Base-by-base conservation (phyloP, 2,888 invertebrate genomes). In the Brachyopa scutellaris region DNA sequence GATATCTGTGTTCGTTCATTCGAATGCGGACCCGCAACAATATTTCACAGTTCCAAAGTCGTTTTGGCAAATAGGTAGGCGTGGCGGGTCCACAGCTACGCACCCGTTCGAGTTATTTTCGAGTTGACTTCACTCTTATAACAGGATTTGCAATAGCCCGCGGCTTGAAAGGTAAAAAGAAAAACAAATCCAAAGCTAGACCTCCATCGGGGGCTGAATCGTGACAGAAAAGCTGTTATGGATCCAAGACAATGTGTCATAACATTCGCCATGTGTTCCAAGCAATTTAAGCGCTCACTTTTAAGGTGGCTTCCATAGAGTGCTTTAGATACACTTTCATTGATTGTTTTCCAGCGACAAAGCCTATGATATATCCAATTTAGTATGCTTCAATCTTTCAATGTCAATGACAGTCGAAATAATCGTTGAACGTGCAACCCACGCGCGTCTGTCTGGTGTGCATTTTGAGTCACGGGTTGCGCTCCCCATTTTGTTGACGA, bases 191-290 rank as follows among this genome's bases (percentile, higher is more conserved):
- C 21, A 7, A 61, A 42, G 38, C 38, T 45, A 67, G 62, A 36
- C 67, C 61, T 61, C 55, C 36, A 36, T 36, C 47, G 49, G 23
- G 21, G 31, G 57, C 51, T 42, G 49, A 51, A 23, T 80, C 79
- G 79, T 80, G 74, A 74, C 67, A 42, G 62, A 17, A 62, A 55
- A 29, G 76, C 76, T 42, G 64, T 62, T 53, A 73, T 66, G 38
- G 38, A 66, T 66, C 59, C 47, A 51, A 66, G 59, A 80, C 57
- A 62, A 80, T 80, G 74, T 80, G 80, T 80, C 80, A 76, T 51
- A 80, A 80, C 76, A 76, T 62, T 62, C 42, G 33, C 62, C 40
- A 40, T 49, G 31, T 29, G 13, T 31, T 26, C 8, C 17, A 13
- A 33, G 7, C 49, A 17, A 51, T 36, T 57, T 15, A 4, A 49